Evolutionary conservation across 2,797 vertebrate species (phyloP).

Genomic region (Helostoma temminkii): DNA sequence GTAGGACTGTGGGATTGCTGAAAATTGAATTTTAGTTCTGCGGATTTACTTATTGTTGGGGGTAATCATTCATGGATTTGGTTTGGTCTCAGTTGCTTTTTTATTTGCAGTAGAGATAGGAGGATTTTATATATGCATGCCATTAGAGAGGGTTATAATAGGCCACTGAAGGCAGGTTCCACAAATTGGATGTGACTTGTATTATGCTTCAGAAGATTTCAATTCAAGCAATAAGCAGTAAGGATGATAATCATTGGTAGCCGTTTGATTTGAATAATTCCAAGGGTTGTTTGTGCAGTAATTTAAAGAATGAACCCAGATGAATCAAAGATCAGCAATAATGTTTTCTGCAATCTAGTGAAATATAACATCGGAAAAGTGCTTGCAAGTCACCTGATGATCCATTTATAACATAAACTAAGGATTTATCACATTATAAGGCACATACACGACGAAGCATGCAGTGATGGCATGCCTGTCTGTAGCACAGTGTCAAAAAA

Average conservation of each 20-base stretch:
- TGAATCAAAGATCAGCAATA: constrained; percentile 16
- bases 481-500: constrained; percentile 35
- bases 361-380: constrained; percentile 8
- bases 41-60: constrained; percentile 82
- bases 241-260: constrained; percentile 23
- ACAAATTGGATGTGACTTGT: constrained; percentile 65
- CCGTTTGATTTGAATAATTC: constrained; percentile 57
- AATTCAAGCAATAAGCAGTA: constrained; percentile 47
- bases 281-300: constrained; percentile 49
- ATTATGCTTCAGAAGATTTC: constrained; percentile 44
- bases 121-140: constrained; percentile 66
- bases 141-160: constrained; percentile 69
- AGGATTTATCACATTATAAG: constrained; percentile 33
- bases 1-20: constrained; percentile 78
- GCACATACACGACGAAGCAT: constrained; percentile 13
- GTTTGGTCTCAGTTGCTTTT: constrained; percentile 74
- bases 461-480: constrained; percentile 13
- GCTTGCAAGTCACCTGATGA: constrained; percentile 15
- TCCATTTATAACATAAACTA: constrained; percentile 18
- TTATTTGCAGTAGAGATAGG: constrained; percentile 70
- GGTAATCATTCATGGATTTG: constrained; percentile 78
- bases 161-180: constrained; percentile 64
- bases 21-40: constrained; percentile 84
- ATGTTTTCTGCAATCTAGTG: constrained; percentile 18
- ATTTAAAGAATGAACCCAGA: constrained; percentile 29